Percentiles rank a stretch among this genome's conserved stretches.
Conservation (phyloP, 1,140 invertebrate genomes). For the Bilobella aurantiaca region DNA sequence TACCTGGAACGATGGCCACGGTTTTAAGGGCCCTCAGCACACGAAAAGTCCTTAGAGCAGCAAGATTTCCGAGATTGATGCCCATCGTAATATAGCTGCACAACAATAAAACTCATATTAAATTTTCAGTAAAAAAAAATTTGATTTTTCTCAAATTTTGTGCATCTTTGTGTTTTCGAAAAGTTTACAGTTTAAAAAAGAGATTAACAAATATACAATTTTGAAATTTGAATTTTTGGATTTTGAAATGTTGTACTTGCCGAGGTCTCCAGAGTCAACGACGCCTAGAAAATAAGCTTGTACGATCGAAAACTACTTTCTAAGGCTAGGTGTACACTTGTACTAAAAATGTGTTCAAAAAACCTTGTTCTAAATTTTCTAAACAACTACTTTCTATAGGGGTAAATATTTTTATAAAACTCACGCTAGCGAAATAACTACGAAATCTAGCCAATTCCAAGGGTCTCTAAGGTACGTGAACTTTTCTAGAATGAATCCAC, state of each 20-base stretch:
- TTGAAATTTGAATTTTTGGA: too few relatives aligned
- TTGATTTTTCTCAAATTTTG: too few relatives aligned
- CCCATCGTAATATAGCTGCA: constrained; percentile 97
- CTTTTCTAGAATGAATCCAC: constrained; percentile 96
- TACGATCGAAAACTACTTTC: too few relatives aligned
- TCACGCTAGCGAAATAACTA: constrained; percentile 99
- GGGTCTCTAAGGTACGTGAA: constrained; percentile 99
- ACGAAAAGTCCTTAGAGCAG: constrained; percentile 95
- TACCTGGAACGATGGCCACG: constrained; percentile 98
- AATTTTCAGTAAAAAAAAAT: background rate
- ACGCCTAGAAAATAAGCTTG: too few relatives aligned
- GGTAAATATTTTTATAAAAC: constrained; percentile 44
- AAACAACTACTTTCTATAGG: background rate
- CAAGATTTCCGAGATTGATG: constrained; percentile 94
- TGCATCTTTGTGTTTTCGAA: too few relatives aligned
- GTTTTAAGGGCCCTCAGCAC: constrained; percentile 97
- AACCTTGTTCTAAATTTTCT: background rate
- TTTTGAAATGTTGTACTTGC: too few relatives aligned
- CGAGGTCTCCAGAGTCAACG: too few relatives aligned
- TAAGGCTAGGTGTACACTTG: too few relatives aligned
- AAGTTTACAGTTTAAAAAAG: too few relatives aligned
- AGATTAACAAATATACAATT: too few relatives aligned
- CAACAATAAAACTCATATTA: constrained; percentile 34
- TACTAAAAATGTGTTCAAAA: too few relatives aligned
- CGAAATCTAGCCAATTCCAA: constrained; percentile 99